Evolutionary conservation across 2,888 invertebrate species (phyloP).

Genomic region (Iselma pallidipennis): DNA sequence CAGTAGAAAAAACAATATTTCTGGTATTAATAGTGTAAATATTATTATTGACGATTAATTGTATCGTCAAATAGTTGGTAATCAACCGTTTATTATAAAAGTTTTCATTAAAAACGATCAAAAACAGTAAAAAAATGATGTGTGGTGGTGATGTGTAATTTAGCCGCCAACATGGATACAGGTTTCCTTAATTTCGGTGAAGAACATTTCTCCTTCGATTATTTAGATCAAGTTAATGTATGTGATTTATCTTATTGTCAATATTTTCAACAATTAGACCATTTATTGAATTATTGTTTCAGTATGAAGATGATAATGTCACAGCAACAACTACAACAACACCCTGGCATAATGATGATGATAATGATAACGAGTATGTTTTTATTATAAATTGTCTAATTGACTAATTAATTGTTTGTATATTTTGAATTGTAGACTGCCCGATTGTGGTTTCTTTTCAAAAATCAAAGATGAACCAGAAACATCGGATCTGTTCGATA

Average conservation of each 20-base stretch:
- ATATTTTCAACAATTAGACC: background rate
- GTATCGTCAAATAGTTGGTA: too few species aligned
- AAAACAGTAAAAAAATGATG: too few species aligned
- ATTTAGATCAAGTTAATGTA: background rate
- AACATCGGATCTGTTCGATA: background rate
- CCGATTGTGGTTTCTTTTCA: background rate
- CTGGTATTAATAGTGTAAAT: too few species aligned
- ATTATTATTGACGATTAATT: too few species aligned
- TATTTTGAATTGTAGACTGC: background rate
- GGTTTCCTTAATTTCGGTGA: background rate
- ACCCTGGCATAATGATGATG: background rate
- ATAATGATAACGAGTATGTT: background rate
- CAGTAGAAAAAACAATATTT: too few species aligned
- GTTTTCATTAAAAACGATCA: too few species aligned
- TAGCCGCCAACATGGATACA: conserved; percentile 2
- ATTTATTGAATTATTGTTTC: background rate
- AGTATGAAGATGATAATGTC: background rate
- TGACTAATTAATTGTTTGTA: too few species aligned
- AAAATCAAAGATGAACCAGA: background rate
- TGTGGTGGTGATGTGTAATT: background rate
- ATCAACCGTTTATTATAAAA: too few species aligned
- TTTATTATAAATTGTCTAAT: background rate
- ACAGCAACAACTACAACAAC: background rate
- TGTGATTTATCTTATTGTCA: background rate
- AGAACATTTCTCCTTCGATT: background rate